A percentile compares a stretch with the other conserved stretches of the same genome.
These are phyloP conservation scores for Chelidonichthys spinosus DNA, from an alignment of 2,797 vertebrate genomes.

Conservation along the genomic window DNA sequence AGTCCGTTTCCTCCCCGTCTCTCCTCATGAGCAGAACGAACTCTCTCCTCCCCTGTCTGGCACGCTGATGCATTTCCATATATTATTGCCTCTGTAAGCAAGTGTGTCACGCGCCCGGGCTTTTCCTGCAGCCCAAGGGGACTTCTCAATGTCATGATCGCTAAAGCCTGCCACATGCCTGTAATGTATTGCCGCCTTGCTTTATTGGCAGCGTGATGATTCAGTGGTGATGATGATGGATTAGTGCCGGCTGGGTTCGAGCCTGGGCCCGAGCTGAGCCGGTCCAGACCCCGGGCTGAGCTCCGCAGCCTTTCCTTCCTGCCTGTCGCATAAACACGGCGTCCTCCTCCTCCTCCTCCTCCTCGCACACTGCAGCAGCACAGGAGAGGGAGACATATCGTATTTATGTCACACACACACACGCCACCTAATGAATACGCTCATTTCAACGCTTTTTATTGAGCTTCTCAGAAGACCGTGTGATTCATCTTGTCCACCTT, in stretches of 20 bases:
- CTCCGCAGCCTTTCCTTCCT: constrained; percentile 68
- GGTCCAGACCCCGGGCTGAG: constrained; percentile 71
- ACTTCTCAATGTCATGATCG: constrained; percentile 86
- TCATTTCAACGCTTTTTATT: constrained; percentile 65
- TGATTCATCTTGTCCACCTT: constrained; percentile 59
- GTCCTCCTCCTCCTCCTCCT: constrained; percentile 60
- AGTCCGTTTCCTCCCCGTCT: constrained; percentile 47
- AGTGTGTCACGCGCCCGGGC: constrained; percentile 75
- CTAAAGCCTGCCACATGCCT: constrained; percentile 84
- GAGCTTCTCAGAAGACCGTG: constrained; percentile 60
- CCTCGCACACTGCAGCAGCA: constrained; percentile 61
- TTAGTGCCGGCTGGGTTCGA: constrained; percentile 69
- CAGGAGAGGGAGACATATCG: constrained; percentile 55
- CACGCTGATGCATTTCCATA: constrained; percentile 77
- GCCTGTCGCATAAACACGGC: constrained; percentile 75
- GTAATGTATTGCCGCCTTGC: constrained; percentile 84
- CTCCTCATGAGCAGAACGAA: constrained; percentile 10
- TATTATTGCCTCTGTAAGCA: constrained; percentile 85
- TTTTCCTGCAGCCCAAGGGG: constrained; percentile 80
- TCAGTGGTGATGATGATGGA: constrained; percentile 85
- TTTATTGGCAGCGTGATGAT: constrained; percentile 86
- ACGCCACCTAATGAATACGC: constrained; percentile 65
- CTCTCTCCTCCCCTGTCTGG: constrained; percentile 51
- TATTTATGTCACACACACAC: constrained; percentile 74
- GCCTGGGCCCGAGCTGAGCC: constrained; percentile 54